Percentiles rank a stretch among this genome's conserved stretches.
phyloP scores from a whole-genome alignment of 2,888 invertebrate genomes.

The Coelopa pilipes region DNA sequence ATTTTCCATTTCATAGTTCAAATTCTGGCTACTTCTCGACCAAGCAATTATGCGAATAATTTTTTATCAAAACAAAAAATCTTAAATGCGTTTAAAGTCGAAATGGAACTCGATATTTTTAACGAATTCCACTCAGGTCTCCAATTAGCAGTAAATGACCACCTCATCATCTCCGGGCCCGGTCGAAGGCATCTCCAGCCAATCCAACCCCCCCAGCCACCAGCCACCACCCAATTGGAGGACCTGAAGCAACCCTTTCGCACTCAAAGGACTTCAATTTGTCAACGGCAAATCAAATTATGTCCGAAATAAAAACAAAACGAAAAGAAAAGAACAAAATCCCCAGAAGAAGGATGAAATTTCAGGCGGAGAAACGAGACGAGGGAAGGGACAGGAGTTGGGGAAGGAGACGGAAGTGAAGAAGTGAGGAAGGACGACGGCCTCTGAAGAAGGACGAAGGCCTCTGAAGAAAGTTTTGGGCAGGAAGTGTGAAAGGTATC shows the following conservation, averaged over 20 bases:
- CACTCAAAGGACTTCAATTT: constrained; percentile 44
- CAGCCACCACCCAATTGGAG: not conserved
- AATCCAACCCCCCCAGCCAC: not conserved
- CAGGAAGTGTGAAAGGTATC: too few species aligned
- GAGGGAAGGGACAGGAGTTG: too few species aligned
- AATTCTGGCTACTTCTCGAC: too few species aligned
- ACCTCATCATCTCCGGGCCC: not conserved
- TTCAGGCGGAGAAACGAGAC: not conserved
- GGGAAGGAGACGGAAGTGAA: too few species aligned
- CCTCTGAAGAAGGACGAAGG: too few species aligned
- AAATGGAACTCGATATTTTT: too few species aligned
- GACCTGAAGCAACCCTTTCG: constrained; percentile 4
- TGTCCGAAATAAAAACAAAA: constrained; percentile 33
- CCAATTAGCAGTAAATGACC: not conserved
- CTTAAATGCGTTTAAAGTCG: too few species aligned
- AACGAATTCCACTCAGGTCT: not conserved
- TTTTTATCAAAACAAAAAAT: too few species aligned
- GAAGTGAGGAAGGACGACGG: too few species aligned
- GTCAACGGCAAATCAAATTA: constrained; percentile 50
- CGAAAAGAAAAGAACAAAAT: constrained; percentile 36
- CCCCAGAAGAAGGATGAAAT: not conserved
- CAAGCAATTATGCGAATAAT: too few species aligned
- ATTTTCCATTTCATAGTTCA: too few species aligned
- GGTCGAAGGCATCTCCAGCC: not conserved
- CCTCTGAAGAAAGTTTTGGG: too few species aligned